Evolutionary conservation across 1,140 invertebrate genomes (phyloP), one percentile per base, ranked within the genome.

Genomic region (Geopemphigus sp.): DNA sequence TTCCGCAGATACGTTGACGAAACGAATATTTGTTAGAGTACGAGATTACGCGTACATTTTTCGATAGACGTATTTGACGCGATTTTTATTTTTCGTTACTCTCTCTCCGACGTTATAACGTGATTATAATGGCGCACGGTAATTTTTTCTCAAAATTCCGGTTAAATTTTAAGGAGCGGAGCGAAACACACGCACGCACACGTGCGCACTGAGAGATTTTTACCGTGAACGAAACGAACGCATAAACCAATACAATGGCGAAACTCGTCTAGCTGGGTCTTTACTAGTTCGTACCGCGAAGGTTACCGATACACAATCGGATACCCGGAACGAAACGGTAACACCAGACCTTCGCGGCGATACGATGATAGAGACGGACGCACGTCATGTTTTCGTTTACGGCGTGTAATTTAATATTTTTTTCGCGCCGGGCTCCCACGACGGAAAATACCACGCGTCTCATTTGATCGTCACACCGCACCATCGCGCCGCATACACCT

Each of bases 211-310:
- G n/a, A n/a, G n/a, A n/a, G n/a, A n/a, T n/a, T 50, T 68, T 68
- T 24, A 45, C n/a, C 5, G 17, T 14, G 12, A 68, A 68, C 39
- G n/a, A 68, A 64, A 32, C 29, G 1, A 29, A 24, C 24, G 17
- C 5, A 15, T n/a, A 63, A 19, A 63, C 15, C 17, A 17, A 29
- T 63, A 68, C 22, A 47, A 68, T 29, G 15, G 29, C 15, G 26
- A 72, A 72, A 72, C 68, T 72, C 29, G 68, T 72, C 24, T 72
- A 32, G 54, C 68, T 72, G 24, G 68, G 68, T 72, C 68, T 54
- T 53, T 29, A 72, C 17, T n/a, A 24, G 24, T 72, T 26, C 15
- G 47, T 22, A 12, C 50, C 47, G 17, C 17, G 47, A 72, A 72
- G 68, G 68, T 53, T 72, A 72, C 50, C 26, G 68, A 72, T 70